A percentile compares a stretch with the other conserved stretches of the same genome.
These are phyloP conservation scores for Hymenopus coronatus DNA, from an alignment of 2,888 invertebrate species.

Conservation along the genomic window DNA sequence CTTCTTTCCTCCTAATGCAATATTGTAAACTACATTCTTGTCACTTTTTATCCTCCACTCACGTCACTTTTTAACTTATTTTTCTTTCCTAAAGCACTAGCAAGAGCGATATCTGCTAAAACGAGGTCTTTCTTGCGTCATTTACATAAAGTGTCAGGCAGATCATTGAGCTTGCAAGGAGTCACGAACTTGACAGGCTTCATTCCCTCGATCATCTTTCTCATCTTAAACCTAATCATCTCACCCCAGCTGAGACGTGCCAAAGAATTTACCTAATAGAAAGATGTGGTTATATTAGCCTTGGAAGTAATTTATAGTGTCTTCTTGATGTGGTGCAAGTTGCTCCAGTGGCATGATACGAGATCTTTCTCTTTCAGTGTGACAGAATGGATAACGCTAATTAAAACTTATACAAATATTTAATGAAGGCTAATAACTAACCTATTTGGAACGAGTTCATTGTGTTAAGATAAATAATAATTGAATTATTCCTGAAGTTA, in stretches of 20 bases:
- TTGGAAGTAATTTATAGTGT: too few species aligned
- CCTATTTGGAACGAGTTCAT: too few species aligned
- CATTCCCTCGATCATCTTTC: not conserved
- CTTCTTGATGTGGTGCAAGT: too few species aligned
- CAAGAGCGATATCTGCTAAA: not conserved
- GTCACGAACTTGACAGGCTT: not conserved
- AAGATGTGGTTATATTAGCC: too few species aligned
- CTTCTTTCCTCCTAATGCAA: not conserved
- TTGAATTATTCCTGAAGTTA: too few species aligned
- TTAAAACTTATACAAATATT: too few species aligned
- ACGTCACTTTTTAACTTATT: not conserved
- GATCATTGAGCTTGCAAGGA: not conserved
- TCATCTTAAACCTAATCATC: not conserved
- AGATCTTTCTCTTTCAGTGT: too few species aligned
- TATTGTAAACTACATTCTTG: not conserved
- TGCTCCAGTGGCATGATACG: too few species aligned
- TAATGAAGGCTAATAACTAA: too few species aligned
- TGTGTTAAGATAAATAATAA: too few species aligned
- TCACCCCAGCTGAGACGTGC: not conserved
- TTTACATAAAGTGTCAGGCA: not conserved
- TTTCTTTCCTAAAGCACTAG: not conserved
- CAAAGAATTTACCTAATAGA: too few species aligned
- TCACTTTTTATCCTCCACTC: not conserved
- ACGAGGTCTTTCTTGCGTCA: not conserved
- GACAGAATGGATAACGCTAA: too few species aligned